Evolutionary conservation across 2,113 vertebrate genomes (phyloP).

Genomic region (Vireo altiloquus): DNA sequence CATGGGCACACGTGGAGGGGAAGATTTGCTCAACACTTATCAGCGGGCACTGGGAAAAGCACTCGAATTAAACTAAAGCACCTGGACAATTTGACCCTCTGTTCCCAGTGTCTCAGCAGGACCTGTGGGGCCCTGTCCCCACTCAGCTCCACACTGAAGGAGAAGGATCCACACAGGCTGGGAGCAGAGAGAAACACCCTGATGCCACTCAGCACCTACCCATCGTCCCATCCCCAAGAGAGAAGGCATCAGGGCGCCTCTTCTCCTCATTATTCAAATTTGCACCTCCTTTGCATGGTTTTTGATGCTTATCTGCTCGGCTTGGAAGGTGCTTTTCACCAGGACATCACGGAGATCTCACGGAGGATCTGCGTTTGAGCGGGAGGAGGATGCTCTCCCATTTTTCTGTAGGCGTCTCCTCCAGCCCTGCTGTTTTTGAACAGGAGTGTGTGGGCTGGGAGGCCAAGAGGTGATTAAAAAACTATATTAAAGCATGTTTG

Average conservation of each 20-base stretch:
- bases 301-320: not conserved
- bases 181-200: not conserved
- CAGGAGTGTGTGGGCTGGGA: not conserved
- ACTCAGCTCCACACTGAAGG: accelerated
- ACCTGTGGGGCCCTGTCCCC: not conserved
- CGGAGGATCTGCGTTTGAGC: accelerated
- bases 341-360: accelerated
- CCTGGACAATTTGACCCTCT: not conserved
- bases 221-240: accelerated
- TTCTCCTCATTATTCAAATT: not conserved
- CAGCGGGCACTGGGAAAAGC: not conserved
- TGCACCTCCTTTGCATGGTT: not conserved
- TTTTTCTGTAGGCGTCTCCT: not conserved
- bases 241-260: not conserved
- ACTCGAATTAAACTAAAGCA: not conserved
- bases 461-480: not conserved
- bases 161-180: accelerated
- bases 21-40: not conserved
- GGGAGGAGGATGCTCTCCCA: accelerated
- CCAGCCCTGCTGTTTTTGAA: not conserved
- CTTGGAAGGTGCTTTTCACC: not conserved
- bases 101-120: not conserved
- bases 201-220: not conserved
- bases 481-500: not conserved
- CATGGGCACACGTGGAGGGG: not conserved